These are phyloP conservation scores for Ptychoptera contaminata DNA, from an alignment of 2,888 invertebrate species.

Conservation along the genomic window DNA sequence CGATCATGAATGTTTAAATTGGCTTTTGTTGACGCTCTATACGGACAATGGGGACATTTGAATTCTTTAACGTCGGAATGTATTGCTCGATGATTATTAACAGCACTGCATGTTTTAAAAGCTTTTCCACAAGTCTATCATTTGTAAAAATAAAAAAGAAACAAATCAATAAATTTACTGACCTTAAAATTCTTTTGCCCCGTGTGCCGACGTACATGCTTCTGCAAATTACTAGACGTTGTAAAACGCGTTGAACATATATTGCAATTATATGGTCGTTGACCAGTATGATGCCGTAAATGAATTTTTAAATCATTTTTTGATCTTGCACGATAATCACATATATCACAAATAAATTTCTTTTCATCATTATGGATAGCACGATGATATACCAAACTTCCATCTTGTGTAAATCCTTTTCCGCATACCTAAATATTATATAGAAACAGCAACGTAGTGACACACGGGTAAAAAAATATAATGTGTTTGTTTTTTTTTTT, in stretches of 20 bases:
- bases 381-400: conserved; percentile 9
- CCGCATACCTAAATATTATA: conserved; percentile 10
- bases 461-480: conserved; percentile 8
- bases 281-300: conserved; percentile 10
- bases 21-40: conserved; percentile 10
- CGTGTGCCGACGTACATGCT: conserved; percentile 12
- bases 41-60: conserved; percentile 10
- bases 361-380: conserved; percentile 10
- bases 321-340: conserved; percentile 10
- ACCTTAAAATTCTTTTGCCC: conserved; percentile 11
- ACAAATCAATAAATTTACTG: conserved; percentile 6
- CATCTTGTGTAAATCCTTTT: conserved; percentile 11
- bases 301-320: conserved; percentile 11
- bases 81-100: conserved; percentile 11
- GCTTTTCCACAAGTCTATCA: conserved; percentile 11
- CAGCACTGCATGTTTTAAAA: conserved; percentile 12
- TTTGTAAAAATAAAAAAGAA: conserved; percentile 4
- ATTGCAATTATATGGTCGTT: conserved; percentile 9
- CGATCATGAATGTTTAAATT: conserved; percentile 13
- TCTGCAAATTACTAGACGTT: conserved; percentile 11
- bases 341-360: conserved; percentile 9
- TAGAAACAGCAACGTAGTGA: conserved; percentile 4
- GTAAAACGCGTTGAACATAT: conserved; percentile 9
- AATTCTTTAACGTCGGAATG: conserved; percentile 10
- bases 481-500: neutral